phyloP scores from a whole-genome alignment of 2,113 vertebrate genomes.

The Semnornis frantzii region DNA sequence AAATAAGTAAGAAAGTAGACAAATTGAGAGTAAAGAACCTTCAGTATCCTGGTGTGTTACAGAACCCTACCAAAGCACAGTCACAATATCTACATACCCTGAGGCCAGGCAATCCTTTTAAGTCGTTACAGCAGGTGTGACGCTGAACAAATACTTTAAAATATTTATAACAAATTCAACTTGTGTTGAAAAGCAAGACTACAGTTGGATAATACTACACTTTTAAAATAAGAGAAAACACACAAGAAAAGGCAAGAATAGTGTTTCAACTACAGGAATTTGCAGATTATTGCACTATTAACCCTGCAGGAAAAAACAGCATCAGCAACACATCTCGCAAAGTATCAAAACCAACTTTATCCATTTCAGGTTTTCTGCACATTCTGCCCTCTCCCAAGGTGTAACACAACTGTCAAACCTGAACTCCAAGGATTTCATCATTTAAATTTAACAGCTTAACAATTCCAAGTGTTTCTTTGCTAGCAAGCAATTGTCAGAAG shows the following conservation, averaged over 20 bases:
- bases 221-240: background rate
- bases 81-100: background rate
- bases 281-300: background rate
- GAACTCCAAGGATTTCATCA: background rate
- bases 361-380: background rate
- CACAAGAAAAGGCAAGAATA: background rate
- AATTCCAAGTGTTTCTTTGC: background rate
- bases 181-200: background rate
- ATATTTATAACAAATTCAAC: background rate
- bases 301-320: background rate
- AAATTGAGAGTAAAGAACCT: background rate
- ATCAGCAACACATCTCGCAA: background rate
- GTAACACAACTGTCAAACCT: fast-evolving
- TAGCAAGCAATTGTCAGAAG: background rate
- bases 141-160: background rate
- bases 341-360: background rate
- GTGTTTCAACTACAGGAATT: background rate
- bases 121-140: background rate
- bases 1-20: background rate
- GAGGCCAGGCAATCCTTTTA: background rate
- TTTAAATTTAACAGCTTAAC: background rate
- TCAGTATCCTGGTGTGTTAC: background rate
- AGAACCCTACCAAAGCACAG: background rate
- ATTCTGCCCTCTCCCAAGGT: background rate
- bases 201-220: background rate